Evolutionary conservation across 2,888 invertebrate species (phyloP).

Genomic region (Heliconius hortense): DNA sequence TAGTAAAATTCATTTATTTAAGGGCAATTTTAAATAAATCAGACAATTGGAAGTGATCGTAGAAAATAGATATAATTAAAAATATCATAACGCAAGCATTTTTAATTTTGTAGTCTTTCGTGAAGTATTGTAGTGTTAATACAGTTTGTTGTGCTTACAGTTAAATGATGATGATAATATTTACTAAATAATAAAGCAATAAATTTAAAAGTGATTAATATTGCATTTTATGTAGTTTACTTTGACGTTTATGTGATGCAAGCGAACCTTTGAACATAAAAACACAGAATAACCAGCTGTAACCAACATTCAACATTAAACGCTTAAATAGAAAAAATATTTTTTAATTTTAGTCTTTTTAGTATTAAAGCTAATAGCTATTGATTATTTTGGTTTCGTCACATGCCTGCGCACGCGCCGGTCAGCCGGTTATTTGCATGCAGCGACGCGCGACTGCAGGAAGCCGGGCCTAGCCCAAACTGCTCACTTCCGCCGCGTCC

Average conservation of each 20-base stretch:
- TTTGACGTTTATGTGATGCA: background rate
- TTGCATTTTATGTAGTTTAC: background rate
- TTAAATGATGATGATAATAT: background rate
- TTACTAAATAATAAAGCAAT: too few species aligned
- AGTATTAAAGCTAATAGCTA: background rate
- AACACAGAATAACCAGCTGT: background rate
- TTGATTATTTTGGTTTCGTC: constrained; percentile 48
- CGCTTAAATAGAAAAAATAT: background rate
- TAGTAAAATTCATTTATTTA: constrained; percentile 9
- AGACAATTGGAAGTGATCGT: too few species aligned
- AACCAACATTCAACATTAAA: background rate
- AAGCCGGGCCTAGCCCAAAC: constrained; percentile 74
- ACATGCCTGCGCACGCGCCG: constrained; percentile 54
- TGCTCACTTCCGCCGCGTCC: constrained; percentile 65
- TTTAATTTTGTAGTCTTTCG: too few species aligned
- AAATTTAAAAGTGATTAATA: too few species aligned
- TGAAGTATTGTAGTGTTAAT: background rate
- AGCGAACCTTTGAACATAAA: background rate
- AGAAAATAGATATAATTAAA: too few species aligned
- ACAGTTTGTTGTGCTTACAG: background rate
- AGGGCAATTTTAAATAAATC: background rate
- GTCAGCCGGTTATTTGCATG: constrained; percentile 68
- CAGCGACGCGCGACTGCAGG: constrained; percentile 75
- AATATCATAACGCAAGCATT: too few species aligned
- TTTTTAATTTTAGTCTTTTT: background rate